Base-by-base conservation (phyloP, 2,888 invertebrate genomes). In the Cheilosia grossa region DNA sequence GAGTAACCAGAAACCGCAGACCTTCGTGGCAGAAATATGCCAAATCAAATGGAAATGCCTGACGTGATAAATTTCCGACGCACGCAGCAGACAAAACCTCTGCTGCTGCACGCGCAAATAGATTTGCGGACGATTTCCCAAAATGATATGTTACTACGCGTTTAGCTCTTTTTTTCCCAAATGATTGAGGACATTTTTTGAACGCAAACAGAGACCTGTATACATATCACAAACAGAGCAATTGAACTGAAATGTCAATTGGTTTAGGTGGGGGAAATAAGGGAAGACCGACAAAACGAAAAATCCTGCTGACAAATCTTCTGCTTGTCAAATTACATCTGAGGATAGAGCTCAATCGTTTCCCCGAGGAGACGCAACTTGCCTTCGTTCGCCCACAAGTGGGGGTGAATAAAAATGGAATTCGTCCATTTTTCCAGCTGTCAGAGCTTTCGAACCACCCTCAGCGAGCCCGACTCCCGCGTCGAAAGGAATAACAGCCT, bases 21-120 rank as follows among this genome's bases (percentile, higher is more conserved):
- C 63, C 61, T 54, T 30, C 21, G 1, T n/a, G 13, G n/a, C 10
- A 73, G 47, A 67, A 69, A 75, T 58, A 37, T 13, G 37, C 21
- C 40, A 66, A 75, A 66, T 75, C 64, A 75, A 75, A 77, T 77
- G 59, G 51, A 77, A 77, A 77, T 59, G 44, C 33, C 24, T 69
- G 53, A 27, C 21, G 27, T 44, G 53, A 77, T 77, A 61, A 59
- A 67, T 77, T 47, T 67, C 53, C 59, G 59, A 47, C 53, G 51
- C 66, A 59, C 67, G 67, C 40, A 59, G 19, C 51, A 66, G 47
- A 47, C 64, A 47, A 74, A 54, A 51, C 59, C 40, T 54, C 54
- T 13, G 42, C 17, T 42, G 37, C 37, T 37, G 37, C 13, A 13
- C 15, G 53, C 21, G 58, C 33, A 75, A 75, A 75, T 75, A 53